Conservation (phyloP, 2,888 invertebrate species). For the Phalangium opilio region DNA sequence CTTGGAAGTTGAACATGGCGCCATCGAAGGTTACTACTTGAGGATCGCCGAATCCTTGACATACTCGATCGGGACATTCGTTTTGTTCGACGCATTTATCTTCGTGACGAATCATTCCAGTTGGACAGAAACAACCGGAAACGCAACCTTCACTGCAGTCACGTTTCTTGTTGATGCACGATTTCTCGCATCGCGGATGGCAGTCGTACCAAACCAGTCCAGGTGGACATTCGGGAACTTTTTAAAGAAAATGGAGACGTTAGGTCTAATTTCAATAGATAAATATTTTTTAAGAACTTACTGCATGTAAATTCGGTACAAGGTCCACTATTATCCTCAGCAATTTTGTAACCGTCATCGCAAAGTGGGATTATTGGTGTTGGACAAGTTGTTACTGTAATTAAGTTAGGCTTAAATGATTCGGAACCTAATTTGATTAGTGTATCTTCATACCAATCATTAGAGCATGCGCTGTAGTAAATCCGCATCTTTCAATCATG, state of each 20-base stretch:
- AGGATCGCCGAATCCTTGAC: constrained; percentile 59
- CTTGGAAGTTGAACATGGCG: constrained; percentile 57
- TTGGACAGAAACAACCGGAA: constrained; percentile 71
- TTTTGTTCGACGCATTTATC: constrained; percentile 51
- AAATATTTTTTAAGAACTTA: too few relatives aligned
- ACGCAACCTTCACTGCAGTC: constrained; percentile 40
- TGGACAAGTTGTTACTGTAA: too few relatives aligned
- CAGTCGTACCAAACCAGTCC: constrained; percentile 17
- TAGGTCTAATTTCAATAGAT: background rate
- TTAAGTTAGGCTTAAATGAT: too few relatives aligned
- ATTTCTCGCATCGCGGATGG: constrained; percentile 53
- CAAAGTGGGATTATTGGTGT: too few relatives aligned
- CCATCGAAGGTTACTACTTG: constrained; percentile 71
- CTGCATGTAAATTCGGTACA: too few relatives aligned
- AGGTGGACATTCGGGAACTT: constrained; percentile 16
- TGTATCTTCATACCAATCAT: too few relatives aligned
- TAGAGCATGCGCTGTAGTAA: too few relatives aligned
- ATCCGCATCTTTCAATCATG: constrained; percentile 11
- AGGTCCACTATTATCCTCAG: too few relatives aligned
- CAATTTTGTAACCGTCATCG: too few relatives aligned
- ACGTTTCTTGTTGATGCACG: constrained; percentile 53
- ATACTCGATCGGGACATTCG: constrained; percentile 58
- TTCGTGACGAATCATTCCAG: constrained; percentile 46
- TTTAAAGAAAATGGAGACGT: too few relatives aligned
- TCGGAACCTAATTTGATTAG: too few relatives aligned